These are phyloP conservation scores for Zosterops hypoxanthus DNA, from an alignment of 2,113 vertebrate species.

Conservation along the genomic window DNA sequence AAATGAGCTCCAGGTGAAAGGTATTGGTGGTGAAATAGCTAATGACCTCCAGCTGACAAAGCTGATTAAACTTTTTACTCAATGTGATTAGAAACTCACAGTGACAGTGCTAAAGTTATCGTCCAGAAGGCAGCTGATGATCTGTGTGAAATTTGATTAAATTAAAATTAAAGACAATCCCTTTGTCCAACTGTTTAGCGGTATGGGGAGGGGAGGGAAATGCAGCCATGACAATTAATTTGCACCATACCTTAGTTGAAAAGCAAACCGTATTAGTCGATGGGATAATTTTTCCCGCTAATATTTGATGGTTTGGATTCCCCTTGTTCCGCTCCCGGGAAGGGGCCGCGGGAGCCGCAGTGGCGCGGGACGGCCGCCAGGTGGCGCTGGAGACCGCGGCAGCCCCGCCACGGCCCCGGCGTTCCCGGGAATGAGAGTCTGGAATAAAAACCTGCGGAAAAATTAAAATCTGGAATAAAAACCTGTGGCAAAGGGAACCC, in stretches of 20 bases:
- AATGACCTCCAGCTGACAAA: background rate
- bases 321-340: rapidly evolving
- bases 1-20: background rate
- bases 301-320: rapidly evolving
- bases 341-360: background rate
- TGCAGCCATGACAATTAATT: rapidly evolving
- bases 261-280: rapidly evolving
- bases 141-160: background rate
- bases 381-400: background rate
- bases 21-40: background rate
- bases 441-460: background rate
- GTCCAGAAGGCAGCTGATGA: background rate
- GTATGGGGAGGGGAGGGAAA: rapidly evolving
- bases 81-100: background rate
- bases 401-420: background rate
- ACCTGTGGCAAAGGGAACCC: rapidly evolving
- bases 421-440: rapidly evolving
- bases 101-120: background rate
- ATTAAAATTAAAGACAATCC: background rate
- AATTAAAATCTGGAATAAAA: background rate
- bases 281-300: background rate
- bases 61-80: background rate
- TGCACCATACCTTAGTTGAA: background rate
- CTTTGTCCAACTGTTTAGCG: background rate
- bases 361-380: background rate